Conservation (phyloP, 2,113 vertebrate species). For the Pelusios castaneus region DNA sequence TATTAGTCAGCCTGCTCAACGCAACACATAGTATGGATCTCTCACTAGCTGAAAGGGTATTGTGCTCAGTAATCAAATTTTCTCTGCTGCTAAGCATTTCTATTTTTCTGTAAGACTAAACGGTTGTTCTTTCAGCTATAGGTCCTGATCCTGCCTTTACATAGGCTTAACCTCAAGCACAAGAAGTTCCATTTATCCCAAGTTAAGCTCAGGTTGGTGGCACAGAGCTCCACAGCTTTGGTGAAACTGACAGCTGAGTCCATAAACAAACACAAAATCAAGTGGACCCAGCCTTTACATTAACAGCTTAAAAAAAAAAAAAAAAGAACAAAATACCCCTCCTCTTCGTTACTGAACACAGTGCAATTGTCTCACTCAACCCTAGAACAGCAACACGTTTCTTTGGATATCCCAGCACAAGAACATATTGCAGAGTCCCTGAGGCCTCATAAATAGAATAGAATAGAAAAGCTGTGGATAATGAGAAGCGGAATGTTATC, state of each 20-base stretch:
- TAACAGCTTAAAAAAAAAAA: neutral
- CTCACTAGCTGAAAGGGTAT: conserved; percentile 1
- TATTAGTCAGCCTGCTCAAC: neutral
- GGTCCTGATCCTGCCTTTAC: neutral
- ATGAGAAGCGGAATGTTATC: conserved; percentile 55
- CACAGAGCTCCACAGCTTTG: neutral
- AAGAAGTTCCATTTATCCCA: neutral
- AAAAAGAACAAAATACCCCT: neutral
- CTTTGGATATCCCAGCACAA: conserved; percentile 12
- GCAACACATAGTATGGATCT: neutral
- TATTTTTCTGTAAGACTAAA: conserved; percentile 21
- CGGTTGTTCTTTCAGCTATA: neutral
- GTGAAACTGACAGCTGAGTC: neutral
- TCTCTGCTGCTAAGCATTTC: neutral
- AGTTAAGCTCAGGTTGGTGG: neutral
- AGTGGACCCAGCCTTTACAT: conserved; percentile 20
- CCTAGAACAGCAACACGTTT: conserved; percentile 61
- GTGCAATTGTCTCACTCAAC: neutral
- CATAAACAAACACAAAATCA: conserved; percentile 33
- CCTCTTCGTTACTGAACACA: neutral
- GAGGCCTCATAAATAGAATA: conserved; percentile 28
- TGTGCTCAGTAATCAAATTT: neutral
- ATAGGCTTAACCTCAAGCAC: neutral
- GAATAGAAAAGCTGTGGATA: conserved; percentile 12
- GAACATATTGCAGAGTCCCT: neutral